Evolutionary conservation across 2,113 vertebrate genomes (phyloP).

Genomic region (Nematolebias whitei): DNA sequence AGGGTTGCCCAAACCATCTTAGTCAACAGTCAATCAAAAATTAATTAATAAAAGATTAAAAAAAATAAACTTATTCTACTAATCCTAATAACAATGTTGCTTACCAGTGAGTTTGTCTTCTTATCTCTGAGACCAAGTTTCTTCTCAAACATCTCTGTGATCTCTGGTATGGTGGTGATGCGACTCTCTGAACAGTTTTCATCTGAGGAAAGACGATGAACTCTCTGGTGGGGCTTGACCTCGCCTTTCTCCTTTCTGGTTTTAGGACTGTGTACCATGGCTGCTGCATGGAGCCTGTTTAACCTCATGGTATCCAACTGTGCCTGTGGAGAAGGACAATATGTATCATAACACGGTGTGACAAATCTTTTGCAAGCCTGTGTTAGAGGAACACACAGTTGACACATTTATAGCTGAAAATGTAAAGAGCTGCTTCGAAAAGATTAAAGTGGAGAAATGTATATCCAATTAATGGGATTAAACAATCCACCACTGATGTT

Average conservation of each 20-base stretch:
- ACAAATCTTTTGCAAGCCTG: neutral
- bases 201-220: conserved; percentile 75
- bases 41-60: too few species aligned
- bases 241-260: conserved; percentile 80
- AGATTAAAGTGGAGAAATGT: neutral
- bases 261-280: conserved; percentile 74
- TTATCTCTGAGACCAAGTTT: conserved; percentile 80
- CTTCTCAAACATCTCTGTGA: conserved; percentile 84
- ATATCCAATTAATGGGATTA: conserved; percentile 20
- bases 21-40: too few species aligned
- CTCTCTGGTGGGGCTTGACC: conserved; percentile 65
- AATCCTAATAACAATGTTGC: neutral
- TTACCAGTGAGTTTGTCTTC: conserved; percentile 80
- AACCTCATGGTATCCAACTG: conserved; percentile 83
- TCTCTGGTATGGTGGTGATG: conserved; percentile 83
- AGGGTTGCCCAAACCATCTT: too few species aligned
- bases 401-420: neutral
- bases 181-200: conserved; percentile 72
- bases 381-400: neutral
- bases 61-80: too few species aligned
- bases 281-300: conserved; percentile 73
- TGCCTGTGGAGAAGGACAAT: conserved; percentile 63
- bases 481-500: conserved; percentile 15
- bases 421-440: neutral
- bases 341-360: neutral